These are phyloP conservation scores for Nebria brevicollis DNA, from an alignment of 2,888 invertebrate species.

Conservation along the genomic window DNA sequence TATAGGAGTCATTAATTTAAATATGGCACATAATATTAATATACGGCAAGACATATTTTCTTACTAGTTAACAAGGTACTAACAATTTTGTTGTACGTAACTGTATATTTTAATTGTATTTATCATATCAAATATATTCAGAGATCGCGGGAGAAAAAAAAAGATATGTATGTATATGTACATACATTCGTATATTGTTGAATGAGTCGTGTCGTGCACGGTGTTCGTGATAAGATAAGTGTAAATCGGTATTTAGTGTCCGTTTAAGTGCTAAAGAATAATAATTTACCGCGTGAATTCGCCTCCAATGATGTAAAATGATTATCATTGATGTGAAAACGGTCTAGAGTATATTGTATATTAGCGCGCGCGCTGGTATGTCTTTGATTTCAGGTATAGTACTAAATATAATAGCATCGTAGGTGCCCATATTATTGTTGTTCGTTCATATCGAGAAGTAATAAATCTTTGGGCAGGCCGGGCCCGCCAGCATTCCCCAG, in stretches of 20 bases:
- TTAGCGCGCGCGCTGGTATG: background rate
- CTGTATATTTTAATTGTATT: no score
- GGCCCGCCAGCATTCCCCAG: constrained; percentile 35
- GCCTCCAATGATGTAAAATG: background rate
- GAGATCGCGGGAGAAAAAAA: no score
- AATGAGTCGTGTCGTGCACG: background rate
- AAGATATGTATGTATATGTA: no score
- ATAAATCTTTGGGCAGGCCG: constrained; percentile 34
- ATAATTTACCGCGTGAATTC: background rate
- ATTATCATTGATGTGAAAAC: background rate
- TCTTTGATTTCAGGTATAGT: background rate
- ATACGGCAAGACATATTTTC: no score
- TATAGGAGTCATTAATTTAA: no score
- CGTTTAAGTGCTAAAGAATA: background rate
- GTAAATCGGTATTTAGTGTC: background rate
- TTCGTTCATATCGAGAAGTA: constrained; percentile 31
- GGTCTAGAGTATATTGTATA: background rate
- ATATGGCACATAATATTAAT: no score
- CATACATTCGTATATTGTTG: background rate
- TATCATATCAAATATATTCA: no score
- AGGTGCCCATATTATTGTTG: background rate
- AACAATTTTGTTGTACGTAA: no score
- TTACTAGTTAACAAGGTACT: no score
- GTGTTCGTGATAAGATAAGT: background rate
- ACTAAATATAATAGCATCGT: background rate